Percentiles rank a stretch among this genome's conserved stretches.
These are phyloP conservation scores for Melanophora roralis DNA, from an alignment of 2,888 invertebrate species.

Conservation along the genomic window DNA sequence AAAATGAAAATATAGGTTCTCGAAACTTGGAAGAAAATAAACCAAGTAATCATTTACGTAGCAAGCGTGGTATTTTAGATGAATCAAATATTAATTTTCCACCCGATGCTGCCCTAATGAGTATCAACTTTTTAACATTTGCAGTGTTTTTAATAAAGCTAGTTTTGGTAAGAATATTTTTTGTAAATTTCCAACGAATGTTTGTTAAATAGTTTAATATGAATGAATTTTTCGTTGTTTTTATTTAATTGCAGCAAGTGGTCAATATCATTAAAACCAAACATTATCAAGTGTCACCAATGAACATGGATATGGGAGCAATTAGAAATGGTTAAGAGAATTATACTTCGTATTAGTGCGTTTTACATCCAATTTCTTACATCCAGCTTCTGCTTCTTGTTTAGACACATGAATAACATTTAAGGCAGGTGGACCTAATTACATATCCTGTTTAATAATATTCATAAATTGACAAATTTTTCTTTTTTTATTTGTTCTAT, in stretches of 20 bases:
- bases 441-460: too few relatives aligned
- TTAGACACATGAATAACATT: too few relatives aligned
- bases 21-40: background rate
- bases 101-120: slow-evolving; percentile 88
- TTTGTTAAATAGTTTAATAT: too few relatives aligned
- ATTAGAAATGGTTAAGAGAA: slow-evolving; percentile 35
- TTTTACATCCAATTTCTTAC: too few relatives aligned
- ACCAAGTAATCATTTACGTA: slow-evolving; percentile 66
- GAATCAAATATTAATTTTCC: slow-evolving; percentile 85
- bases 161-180: slow-evolving; percentile 87
- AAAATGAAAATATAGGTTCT: background rate
- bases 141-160: slow-evolving; percentile 90
- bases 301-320: slow-evolving; percentile 63
- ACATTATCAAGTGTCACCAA: slow-evolving; percentile 72
- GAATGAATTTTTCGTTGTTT: background rate
- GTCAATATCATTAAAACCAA: slow-evolving; percentile 83
- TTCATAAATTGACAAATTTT: too few relatives aligned
- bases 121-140: slow-evolving; percentile 90
- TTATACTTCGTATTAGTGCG: too few relatives aligned
- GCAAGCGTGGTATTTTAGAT: slow-evolving; percentile 71
- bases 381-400: too few relatives aligned
- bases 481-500: too few relatives aligned
- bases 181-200: too few relatives aligned
- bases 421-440: too few relatives aligned
- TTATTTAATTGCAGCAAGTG: slow-evolving; percentile 80